Evolutionary conservation across 2,888 invertebrate genomes (phyloP), one percentile per base, ranked within the genome.

Genomic region (Orthosia incerta): DNA sequence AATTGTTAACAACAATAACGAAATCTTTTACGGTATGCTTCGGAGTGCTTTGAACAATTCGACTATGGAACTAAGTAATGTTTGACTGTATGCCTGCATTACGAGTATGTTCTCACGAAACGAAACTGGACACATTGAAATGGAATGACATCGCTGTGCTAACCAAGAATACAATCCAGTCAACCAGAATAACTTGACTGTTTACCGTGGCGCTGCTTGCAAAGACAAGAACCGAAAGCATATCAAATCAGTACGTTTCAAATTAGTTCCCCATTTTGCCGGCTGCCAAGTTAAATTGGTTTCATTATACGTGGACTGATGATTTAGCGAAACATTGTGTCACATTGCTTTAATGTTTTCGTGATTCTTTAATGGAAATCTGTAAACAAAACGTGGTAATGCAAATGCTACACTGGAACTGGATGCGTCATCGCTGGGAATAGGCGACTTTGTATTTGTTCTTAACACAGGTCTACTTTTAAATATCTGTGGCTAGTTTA

Each of bases 81-180:
- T 84, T 72, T 81, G 77, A 80, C 71, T 71, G 80, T 68, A 83
- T 85, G 77, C 80, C 72, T 72, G 80, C 69, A 83, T 85, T 81
- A 84, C n/a, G n/a, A n/a, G n/a, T n/a, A n/a, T 82, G 84, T 91
- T 91, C 91, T 88, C 90, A 91, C 87, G 86, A 86, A 83, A 91
- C 86, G 87, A 86, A 84, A 87, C 83, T 84, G 78, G 83, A 87
- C 71, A 86, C 81, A 73, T 71, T 71, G 77, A 59, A 82, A 82
- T 51, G 45, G 72, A 76, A 77, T 71, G 59, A 78, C 76, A 73
- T 60, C 69, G 61, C 56, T 63, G 69, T 80, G 79, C 79, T 87
- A 85, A 85, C 74, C 74, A 79, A 82, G 66, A 76, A 77, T 63
- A 79, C 77, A 82, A 65, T 71, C 55, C 57, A 51, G 56, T 62